A percentile compares a stretch with the other conserved stretches of the same genome.
Evolutionary conservation across 1,140 invertebrate species (phyloP).

Genomic region (Calliopsis andreniformis): DNA sequence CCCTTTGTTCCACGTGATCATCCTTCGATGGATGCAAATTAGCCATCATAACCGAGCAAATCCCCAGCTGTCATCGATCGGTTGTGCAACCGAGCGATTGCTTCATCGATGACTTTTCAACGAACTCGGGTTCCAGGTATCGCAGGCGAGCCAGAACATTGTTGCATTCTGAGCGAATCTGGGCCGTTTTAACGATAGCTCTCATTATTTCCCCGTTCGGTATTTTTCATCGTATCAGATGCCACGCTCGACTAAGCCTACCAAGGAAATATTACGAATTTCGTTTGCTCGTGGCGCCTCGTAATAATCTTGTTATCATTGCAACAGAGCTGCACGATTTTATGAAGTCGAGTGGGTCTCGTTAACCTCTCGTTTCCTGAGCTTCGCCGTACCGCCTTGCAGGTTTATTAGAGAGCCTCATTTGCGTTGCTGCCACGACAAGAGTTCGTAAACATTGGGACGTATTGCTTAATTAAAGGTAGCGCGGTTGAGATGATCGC

Average conservation of each 20-base stretch:
- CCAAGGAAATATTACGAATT: background rate
- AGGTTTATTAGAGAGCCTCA: background rate
- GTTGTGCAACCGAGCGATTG: constrained; percentile 56
- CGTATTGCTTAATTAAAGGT: constrained; percentile 35
- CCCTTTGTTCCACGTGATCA: background rate
- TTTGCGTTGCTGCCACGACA: constrained; percentile 10
- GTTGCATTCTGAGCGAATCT: constrained; percentile 40
- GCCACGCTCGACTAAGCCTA: background rate
- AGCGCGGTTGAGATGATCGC: background rate
- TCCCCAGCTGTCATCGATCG: constrained; percentile 48
- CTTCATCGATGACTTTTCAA: constrained; percentile 41
- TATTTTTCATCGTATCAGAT: constrained; percentile 16
- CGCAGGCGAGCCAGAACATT: constrained; percentile 52
- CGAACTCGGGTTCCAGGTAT: constrained; percentile 44
- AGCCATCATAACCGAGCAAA: constrained; percentile 45
- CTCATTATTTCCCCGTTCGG: constrained; percentile 21
- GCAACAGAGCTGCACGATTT: background rate
- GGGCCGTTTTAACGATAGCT: constrained; percentile 46
- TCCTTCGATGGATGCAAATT: constrained; percentile 54
- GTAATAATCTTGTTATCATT: constrained; percentile 16
- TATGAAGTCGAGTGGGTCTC: background rate
- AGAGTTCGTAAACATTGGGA: constrained; percentile 29
- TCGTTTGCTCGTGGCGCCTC: background rate
- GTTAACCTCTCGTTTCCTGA: background rate
- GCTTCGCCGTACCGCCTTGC: too few species aligned